A percentile compares a stretch with the other conserved stretches of the same genome.
phyloP scores from a whole-genome alignment of 2,888 invertebrate genomes.

The Lochmaea crataegi region DNA sequence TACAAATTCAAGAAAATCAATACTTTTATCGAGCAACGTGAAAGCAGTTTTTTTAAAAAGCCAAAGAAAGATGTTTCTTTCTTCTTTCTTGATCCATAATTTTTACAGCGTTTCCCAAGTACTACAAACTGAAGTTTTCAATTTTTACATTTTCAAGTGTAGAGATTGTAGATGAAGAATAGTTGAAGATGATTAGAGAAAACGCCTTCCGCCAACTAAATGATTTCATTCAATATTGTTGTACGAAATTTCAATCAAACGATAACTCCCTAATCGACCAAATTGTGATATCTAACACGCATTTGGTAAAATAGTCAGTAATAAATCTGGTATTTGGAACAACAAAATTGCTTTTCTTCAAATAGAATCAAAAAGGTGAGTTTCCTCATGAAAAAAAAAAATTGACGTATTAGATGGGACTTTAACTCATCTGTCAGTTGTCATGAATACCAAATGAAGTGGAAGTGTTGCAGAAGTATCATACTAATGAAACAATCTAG shows the following conservation, averaged over 20 bases:
- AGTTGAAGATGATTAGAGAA: constrained; percentile 5
- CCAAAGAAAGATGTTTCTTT: constrained; percentile 1
- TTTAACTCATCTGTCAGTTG: neutral
- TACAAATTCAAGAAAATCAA: neutral
- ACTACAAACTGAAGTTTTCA: neutral
- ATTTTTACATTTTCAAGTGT: constrained; percentile 2
- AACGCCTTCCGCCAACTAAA: neutral
- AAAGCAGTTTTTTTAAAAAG: neutral
- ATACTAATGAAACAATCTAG: constrained; percentile 11
- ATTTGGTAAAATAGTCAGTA: neutral
- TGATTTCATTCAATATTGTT: constrained; percentile 4
- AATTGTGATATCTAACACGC: constrained; percentile 6
- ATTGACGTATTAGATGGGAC: neutral
- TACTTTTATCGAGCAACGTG: neutral
- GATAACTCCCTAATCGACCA: constrained; percentile 1
- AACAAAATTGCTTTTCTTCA: constrained; percentile 5
- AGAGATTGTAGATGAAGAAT: constrained; percentile 10
- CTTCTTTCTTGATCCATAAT: constrained; percentile 3
- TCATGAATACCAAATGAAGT: constrained; percentile 1
- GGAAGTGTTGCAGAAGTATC: neutral
- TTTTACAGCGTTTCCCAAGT: neutral
- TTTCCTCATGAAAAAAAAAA: constrained; percentile 3
- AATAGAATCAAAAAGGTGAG: neutral
- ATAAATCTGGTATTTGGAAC: neutral
- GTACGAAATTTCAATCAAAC: neutral